phyloP scores from a whole-genome alignment of 2,797 vertebrate genomes.

The Cryptoprocta ferox region DNA sequence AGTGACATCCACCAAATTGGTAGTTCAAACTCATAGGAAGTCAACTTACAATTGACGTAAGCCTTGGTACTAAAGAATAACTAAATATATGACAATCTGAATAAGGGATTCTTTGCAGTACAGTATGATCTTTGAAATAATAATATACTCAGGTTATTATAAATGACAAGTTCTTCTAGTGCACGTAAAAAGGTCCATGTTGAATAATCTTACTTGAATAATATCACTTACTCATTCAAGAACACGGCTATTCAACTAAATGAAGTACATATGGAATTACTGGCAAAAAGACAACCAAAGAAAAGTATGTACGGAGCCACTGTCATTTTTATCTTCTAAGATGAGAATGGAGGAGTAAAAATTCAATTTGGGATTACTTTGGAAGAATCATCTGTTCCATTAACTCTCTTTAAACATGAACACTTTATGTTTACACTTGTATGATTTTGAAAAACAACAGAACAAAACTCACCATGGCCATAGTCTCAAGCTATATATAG shows the following conservation, averaged over 20 bases:
- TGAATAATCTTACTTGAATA: constrained; percentile 15
- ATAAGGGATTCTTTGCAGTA: background rate
- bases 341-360: background rate
- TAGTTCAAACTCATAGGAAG: background rate
- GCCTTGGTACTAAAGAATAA: background rate
- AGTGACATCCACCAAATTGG: background rate
- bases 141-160: constrained; percentile 1
- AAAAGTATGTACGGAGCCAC: background rate
- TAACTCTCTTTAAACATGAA: background rate
- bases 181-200: background rate
- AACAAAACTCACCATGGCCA: background rate
- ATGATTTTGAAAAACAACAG: background rate
- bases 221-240: background rate
- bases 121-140: constrained; percentile 38
- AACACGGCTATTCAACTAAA: constrained; percentile 2
- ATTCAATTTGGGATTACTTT: background rate
- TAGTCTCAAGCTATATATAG: background rate
- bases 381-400: background rate
- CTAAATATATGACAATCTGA: background rate
- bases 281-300: background rate
- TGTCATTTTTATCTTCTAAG: background rate
- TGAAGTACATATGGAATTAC: background rate
- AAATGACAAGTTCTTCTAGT: background rate
- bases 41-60: background rate
- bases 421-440: background rate